These are phyloP conservation scores for Neodiprion fabricii DNA, from an alignment of 1,140 invertebrate genomes.

Conservation along the genomic window DNA sequence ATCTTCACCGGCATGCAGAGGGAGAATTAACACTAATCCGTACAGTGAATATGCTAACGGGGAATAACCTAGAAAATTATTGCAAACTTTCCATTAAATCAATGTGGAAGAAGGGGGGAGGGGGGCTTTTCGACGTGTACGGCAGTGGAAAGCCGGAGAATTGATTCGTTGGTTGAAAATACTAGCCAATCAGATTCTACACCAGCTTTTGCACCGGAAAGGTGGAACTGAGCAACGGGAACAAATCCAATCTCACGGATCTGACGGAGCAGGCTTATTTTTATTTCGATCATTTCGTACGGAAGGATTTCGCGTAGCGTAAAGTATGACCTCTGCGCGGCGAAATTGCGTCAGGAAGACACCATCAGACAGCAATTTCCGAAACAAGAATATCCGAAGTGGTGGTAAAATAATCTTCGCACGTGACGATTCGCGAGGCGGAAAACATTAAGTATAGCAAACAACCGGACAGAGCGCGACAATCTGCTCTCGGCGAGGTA, in stretches of 20 bases:
- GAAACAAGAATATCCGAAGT: neutral
- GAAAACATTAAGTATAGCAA: too few species aligned
- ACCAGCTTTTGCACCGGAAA: neutral
- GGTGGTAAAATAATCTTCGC: constrained; percentile 1
- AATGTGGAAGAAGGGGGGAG: neutral
- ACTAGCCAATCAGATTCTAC: neutral
- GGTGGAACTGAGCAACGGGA: neutral
- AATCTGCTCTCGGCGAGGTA: too few species aligned
- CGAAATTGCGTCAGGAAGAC: neutral
- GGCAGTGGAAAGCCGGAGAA: neutral
- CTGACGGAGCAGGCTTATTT: neutral
- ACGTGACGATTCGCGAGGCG: neutral
- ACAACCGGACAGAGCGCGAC: too few species aligned
- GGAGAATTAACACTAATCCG: neutral
- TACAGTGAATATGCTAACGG: neutral
- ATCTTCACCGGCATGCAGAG: neutral
- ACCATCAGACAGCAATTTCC: neutral
- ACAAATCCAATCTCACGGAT: neutral
- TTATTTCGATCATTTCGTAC: too few species aligned
- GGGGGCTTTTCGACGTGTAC: neutral
- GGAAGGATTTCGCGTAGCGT: too few species aligned
- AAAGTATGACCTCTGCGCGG: too few species aligned
- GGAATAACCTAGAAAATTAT: neutral
- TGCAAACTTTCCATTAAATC: neutral
- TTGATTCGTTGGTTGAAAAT: neutral